Percentiles rank a stretch among this genome's conserved stretches.
Conservation (phyloP, 2,888 invertebrate genomes). For the Thereva unica region DNA sequence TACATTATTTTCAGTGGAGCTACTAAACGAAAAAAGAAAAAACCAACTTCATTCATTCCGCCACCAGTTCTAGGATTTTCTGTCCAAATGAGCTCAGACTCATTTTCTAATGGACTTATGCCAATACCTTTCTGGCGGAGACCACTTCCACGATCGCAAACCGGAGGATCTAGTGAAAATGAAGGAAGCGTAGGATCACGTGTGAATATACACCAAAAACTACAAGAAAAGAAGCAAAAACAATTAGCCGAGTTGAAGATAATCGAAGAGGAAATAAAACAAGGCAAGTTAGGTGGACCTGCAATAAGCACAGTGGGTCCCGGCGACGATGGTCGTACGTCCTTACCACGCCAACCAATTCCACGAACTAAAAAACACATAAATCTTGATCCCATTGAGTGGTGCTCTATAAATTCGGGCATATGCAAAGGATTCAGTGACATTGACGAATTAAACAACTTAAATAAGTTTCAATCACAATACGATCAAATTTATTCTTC, state of each 20-base stretch:
- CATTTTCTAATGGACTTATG: conserved; percentile 53
- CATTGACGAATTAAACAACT: conserved; percentile 46
- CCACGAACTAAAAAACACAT: conserved; percentile 72
- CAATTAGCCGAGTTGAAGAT: conserved; percentile 81
- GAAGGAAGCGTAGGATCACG: conserved; percentile 76
- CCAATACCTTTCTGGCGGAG: conserved; percentile 75
- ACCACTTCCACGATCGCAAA: conserved; percentile 67
- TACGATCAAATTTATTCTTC: conserved; percentile 46
- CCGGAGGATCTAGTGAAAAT: conserved; percentile 71
- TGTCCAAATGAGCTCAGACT: conserved; percentile 39
- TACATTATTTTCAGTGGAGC: conserved; percentile 46
- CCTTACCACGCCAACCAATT: conserved; percentile 66
- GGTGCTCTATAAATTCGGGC: conserved; percentile 53
- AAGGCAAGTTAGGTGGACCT: conserved; percentile 70
- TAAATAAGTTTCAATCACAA: conserved; percentile 45
- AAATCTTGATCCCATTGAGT: conserved; percentile 61
- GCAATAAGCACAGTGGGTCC: conserved; percentile 60
- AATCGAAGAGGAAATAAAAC: conserved; percentile 85
- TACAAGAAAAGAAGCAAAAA: conserved; percentile 86
- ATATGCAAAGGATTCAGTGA: conserved; percentile 57
- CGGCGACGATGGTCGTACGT: conserved; percentile 59
- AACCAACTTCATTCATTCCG: conserved; percentile 86
- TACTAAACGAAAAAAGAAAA: conserved; percentile 81
- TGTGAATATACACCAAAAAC: conserved; percentile 83
- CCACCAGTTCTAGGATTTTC: conserved; percentile 62